phyloP scores from a whole-genome alignment of 2,888 invertebrate genomes.

The Andrena hattorfiana region DNA sequence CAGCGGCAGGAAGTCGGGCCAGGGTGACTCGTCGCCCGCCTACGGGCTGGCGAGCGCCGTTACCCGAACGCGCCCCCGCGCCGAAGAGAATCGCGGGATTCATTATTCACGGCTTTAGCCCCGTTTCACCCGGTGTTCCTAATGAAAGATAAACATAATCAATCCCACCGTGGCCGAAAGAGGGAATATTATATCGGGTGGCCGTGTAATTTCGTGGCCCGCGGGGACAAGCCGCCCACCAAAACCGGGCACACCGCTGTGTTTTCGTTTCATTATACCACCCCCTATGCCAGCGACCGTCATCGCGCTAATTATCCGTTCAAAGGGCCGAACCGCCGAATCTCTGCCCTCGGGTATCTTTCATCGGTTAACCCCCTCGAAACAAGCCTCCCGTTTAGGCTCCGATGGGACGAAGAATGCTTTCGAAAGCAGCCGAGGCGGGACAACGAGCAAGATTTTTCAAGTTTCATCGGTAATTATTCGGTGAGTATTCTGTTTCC shows the following conservation, averaged over 20 bases:
- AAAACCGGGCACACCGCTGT: constrained; percentile 44
- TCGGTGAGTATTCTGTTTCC: no score
- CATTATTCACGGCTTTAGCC: constrained; percentile 80
- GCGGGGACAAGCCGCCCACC: constrained; percentile 32
- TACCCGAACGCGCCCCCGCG: constrained; percentile 1
- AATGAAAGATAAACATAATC: constrained; percentile 85
- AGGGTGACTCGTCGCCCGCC: neutral
- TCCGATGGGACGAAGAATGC: neutral
- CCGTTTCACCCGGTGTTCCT: constrained; percentile 76
- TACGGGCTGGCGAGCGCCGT: neutral
- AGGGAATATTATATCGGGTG: constrained; percentile 82
- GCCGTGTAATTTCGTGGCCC: constrained; percentile 77
- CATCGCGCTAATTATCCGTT: constrained; percentile 77
- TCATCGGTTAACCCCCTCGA: neutral
- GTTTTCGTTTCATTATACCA: constrained; percentile 82
- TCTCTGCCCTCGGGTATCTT: constrained; percentile 12
- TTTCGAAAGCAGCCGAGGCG: neutral
- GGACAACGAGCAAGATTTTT: neutral
- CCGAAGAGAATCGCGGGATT: constrained; percentile 69
- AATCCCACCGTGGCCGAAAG: constrained; percentile 79
- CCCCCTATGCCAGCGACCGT: constrained; percentile 67
- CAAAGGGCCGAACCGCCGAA: constrained; percentile 56
- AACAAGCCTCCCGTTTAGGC: neutral
- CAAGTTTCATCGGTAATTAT: no score
- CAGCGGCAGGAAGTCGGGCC: neutral